Evolutionary conservation across 2,113 vertebrate genomes (phyloP).

Genomic region (Paradoxurus hermaphroditus): DNA sequence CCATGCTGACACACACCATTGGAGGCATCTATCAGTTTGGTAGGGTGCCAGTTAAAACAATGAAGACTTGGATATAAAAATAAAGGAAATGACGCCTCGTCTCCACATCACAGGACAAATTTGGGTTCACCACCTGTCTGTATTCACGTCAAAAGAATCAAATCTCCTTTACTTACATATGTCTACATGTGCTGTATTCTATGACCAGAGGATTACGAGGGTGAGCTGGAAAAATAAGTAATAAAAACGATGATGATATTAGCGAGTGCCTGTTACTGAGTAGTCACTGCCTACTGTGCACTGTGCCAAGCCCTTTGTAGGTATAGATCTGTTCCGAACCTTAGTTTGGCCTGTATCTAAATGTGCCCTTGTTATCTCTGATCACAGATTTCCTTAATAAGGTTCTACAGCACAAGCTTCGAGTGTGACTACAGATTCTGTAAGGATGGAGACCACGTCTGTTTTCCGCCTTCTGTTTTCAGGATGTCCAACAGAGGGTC

Average conservation of each 20-base stretch:
- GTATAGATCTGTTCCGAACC: neutral
- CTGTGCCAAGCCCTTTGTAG: neutral
- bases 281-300: neutral
- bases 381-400: neutral
- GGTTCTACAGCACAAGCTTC: neutral
- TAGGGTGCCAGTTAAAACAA: slow-evolving; percentile 41
- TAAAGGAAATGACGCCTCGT: neutral
- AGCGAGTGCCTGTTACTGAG: neutral
- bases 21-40: slow-evolving; percentile 40
- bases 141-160: neutral
- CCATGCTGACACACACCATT: neutral
- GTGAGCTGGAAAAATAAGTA: neutral
- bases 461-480: neutral
- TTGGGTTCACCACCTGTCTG: neutral
- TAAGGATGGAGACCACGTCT: neutral
- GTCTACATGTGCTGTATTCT: neutral
- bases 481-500: neutral
- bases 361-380: neutral
- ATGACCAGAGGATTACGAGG: neutral
- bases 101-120: neutral
- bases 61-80: slow-evolving; percentile 25
- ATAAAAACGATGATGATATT: neutral
- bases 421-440: neutral
- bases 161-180: neutral
- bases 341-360: neutral